Percentiles rank a stretch among this genome's conserved stretches.
These are phyloP conservation scores for Cisticola juncidis DNA, from an alignment of 2,113 vertebrate genomes.

Conservation along the genomic window DNA sequence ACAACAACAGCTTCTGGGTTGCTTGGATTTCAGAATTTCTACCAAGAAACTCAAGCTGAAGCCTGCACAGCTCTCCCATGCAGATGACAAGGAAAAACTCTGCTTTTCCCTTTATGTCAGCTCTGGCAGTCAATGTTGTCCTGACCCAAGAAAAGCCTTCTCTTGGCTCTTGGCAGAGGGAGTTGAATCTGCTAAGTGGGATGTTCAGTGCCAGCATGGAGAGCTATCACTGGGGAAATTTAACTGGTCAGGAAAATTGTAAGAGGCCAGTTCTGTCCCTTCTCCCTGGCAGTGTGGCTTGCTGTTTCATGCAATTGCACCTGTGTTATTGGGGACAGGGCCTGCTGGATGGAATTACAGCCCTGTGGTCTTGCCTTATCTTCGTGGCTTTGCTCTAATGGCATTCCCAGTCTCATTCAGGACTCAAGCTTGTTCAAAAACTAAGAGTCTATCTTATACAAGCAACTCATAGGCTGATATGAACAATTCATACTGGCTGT, in stretches of 20 bases:
- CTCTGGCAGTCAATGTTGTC: background rate
- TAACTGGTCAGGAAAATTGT: background rate
- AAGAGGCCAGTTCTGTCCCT: background rate
- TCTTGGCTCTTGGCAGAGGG: background rate
- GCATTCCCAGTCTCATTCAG: background rate
- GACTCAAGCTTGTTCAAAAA: background rate
- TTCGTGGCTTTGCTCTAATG: background rate
- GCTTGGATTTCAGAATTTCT: background rate
- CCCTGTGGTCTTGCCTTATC: background rate
- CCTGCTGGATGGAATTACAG: constrained; percentile 12
- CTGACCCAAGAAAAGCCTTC: background rate
- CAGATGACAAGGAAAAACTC: background rate
- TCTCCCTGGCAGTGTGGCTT: background rate
- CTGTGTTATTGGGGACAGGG: background rate
- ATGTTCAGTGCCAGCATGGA: background rate
- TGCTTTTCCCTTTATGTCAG: background rate
- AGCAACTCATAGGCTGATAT: background rate
- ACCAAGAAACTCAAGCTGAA: background rate
- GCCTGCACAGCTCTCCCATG: background rate
- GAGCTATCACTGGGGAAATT: background rate
- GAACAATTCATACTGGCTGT: background rate
- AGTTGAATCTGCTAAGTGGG: background rate
- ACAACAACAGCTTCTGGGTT: background rate
- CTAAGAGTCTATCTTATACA: background rate
- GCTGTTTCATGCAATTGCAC: background rate